Base-by-base conservation (phyloP, 2,797 vertebrate species). In the Eospalax fontanierii region DNA sequence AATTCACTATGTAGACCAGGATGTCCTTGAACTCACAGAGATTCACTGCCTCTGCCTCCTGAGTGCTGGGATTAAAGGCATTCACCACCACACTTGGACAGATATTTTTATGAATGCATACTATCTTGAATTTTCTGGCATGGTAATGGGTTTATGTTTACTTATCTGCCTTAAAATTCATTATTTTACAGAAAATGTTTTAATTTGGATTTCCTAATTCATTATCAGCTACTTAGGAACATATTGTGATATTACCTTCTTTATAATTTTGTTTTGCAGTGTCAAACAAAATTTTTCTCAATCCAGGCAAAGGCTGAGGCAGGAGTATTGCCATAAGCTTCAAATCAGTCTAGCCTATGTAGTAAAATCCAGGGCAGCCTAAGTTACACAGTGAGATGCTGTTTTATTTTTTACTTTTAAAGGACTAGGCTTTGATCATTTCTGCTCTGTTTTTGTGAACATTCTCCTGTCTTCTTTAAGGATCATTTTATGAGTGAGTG, bases 121-220 rank as follows among this genome's bases (percentile, higher is more conserved):
- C 63, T 50, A 35, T 0, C 7, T 70, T 54, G 22, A 54, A 57
- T 38, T 54, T 19, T 74, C 46, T 66, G 24, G 10, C 19, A 6
- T 86, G 8, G 6, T 86, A 86, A 21, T 0, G 26, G 4, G 2
- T 68, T 71, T 43, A 65, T 14, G 14, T 71, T 89, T 82, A 85
- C 35, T 75, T 87, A 24, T 84, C 0, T 54, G 15, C 59, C 15
- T 38, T 87, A 89, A 57, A 87, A 74, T 78, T 83, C 11, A 79
- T n/a, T 4, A 74, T 83, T 82, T 87, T 73, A 1, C 61, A 65
- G 11, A 59, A 86, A 81, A 71, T 12, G 38, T 83, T 89, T 89
- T 82, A 43, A 70, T 83, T 61, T 87, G 66, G 8, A 73, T 24
- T 82, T 93, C 75, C 22, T 78, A 66, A 94, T 83, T 91, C 5